These are phyloP conservation scores for Atherinomorus stipes DNA, from an alignment of 2,113 vertebrate genomes.

Conservation along the genomic window DNA sequence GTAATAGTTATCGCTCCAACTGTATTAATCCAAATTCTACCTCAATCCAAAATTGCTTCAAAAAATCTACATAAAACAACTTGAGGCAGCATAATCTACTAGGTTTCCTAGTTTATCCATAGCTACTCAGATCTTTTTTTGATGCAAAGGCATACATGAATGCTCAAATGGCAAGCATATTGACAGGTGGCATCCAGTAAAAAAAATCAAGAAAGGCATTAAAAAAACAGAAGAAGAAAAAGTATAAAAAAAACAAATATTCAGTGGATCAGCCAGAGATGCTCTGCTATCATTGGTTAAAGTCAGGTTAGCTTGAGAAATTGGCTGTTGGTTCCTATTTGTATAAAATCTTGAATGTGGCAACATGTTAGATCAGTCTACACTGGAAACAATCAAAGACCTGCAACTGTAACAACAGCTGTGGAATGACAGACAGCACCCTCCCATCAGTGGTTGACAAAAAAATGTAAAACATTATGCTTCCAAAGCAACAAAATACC, in stretches of 20 bases:
- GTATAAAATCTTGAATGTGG: too few relatives aligned
- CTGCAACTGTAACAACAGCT: background rate
- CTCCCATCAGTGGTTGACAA: background rate
- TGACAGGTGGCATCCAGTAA: too few relatives aligned
- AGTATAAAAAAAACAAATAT: too few relatives aligned
- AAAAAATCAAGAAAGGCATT: too few relatives aligned
- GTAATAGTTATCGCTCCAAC: background rate
- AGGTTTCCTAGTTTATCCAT: too few relatives aligned
- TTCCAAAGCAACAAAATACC: background rate
- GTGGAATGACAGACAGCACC: background rate
- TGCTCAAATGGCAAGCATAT: too few relatives aligned
- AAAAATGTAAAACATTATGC: background rate
- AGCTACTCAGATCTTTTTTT: background rate
- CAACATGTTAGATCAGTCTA: background rate
- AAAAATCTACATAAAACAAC: too few relatives aligned
- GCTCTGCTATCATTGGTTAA: background rate
- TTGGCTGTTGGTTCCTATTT: background rate
- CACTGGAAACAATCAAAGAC: background rate
- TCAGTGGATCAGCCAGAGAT: background rate
- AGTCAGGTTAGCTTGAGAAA: background rate
- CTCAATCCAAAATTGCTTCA: background rate
- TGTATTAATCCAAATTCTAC: background rate
- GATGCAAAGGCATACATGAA: background rate
- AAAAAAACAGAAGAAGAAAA: background rate
- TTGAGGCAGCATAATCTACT: too few relatives aligned